These are phyloP conservation scores for Cosmopolites sordidus DNA, from an alignment of 2,888 invertebrate species.

Conservation along the genomic window DNA sequence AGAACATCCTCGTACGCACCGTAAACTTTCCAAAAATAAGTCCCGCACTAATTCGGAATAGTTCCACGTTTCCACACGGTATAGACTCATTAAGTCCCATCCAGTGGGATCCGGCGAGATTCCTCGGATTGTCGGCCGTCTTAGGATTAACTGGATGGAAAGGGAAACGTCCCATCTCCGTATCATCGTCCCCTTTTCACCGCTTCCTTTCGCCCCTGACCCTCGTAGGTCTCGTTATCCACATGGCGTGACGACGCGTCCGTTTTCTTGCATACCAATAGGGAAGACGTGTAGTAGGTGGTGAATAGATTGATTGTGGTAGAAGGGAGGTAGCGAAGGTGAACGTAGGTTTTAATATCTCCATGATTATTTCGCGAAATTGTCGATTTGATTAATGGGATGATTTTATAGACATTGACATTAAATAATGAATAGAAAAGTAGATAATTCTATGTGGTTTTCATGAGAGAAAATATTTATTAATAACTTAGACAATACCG, in stretches of 20 bases:
- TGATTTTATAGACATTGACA: background rate
- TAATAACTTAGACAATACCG: too few relatives aligned
- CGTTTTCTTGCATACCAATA: conserved; percentile 14
- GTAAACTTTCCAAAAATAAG: too few relatives aligned
- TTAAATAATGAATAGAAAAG: background rate
- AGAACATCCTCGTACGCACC: too few relatives aligned
- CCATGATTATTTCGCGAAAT: background rate
- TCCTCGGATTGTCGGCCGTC: conserved; percentile 21
- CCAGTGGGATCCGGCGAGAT: conserved; percentile 17
- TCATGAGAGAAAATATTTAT: too few relatives aligned
- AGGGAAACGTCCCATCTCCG: background rate
- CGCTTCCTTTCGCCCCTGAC: conserved; percentile 4
- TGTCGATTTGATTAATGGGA: background rate
- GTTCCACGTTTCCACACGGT: conserved; percentile 15
- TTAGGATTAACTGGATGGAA: conserved; percentile 15
- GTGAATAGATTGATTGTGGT: background rate
- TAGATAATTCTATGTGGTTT: too few relatives aligned
- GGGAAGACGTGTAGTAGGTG: background rate
- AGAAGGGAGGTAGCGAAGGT: background rate
- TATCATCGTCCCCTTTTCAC: background rate
- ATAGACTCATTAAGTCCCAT: conserved; percentile 24
- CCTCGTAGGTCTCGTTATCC: conserved; percentile 20
- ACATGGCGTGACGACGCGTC: conserved; percentile 15
- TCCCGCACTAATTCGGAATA: conserved; percentile 4
- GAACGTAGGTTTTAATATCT: background rate